Base-by-base conservation (phyloP, 2,797 vertebrate species). In the Acanthurus tractus region DNA sequence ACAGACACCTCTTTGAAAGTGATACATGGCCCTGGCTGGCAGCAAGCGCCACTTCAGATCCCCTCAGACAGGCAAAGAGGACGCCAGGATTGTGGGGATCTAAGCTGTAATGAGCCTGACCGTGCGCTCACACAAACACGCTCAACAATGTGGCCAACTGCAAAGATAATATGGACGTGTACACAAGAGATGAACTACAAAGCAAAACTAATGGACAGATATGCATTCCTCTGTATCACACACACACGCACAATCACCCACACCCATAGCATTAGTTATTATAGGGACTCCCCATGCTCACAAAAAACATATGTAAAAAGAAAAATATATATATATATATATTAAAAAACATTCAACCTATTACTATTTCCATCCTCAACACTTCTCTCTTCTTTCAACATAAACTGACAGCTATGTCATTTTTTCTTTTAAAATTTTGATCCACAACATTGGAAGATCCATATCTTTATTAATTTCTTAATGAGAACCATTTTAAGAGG, bases 1-100 rank as follows among this genome's bases (percentile, higher is more conserved):
- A 86, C 84, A 92, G 78, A 86, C 88, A 87, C 89, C 91, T 91
- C 94, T 95, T 95, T 95, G 94, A 95, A 95, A 95, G 93, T 92
- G 94, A 95, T 94, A 91, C 85, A 90, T 73, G 87, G 83, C 81
- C 77, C 83, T 82, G 88, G 87, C 85, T 91, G 92, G 92, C 90
- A 92, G 87, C 83, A 83, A 86, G 91, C 91, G 92, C 93, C 94
- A 94, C 90, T 87, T 68, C 79, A 90, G 86, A 94, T 93, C 93
- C 87, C 91, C 84, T 88, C 88, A 92, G 93, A 93, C 89, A 86
- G 87, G 80, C 85, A 81, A 75, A 82, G 83, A 83, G 87, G 87
- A 92, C 87, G 90, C 87, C 92, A 90, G 89, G 81, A 90, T 88
- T 84, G 88, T 56, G 25, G 78, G 92, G 94, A 90, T 93, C 94